A percentile compares a stretch with the other conserved stretches of the same genome.
phyloP scores from a whole-genome alignment of 2,113 vertebrate species.

The Panthera tigris region DNA sequence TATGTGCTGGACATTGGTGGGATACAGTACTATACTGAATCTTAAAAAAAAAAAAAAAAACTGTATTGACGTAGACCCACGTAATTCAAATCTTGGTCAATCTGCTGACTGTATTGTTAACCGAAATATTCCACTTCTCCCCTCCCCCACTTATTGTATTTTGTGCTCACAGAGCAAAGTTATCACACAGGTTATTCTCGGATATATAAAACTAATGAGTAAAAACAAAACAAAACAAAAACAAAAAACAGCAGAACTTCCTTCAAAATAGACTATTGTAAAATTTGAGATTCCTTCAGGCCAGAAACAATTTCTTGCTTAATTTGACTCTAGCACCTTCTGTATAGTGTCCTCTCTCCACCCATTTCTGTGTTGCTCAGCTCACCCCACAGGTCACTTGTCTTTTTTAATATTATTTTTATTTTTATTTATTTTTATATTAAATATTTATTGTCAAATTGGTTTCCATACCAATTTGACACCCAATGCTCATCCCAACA shows the following conservation, averaged over 20 bases:
- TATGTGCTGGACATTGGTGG: too few relatives aligned
- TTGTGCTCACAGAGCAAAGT: background rate
- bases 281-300: background rate
- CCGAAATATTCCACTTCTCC: background rate
- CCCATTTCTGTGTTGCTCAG: rapidly evolving
- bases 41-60: background rate
- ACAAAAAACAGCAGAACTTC: background rate
- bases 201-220: background rate
- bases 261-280: background rate
- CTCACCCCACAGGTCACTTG: background rate
- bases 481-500: too few relatives aligned
- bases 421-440: too few relatives aligned
- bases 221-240: background rate
- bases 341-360: background rate
- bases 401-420: background rate
- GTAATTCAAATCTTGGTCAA: background rate
- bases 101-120: background rate
- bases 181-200: background rate
- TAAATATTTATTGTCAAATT: too few relatives aligned
- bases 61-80: background rate
- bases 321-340: background rate
- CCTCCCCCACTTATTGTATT: background rate
- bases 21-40: background rate
- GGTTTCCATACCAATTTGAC: too few relatives aligned
- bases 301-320: background rate